Percentiles rank a stretch among this genome's conserved stretches.
Conservation (phyloP, 2,113 vertebrate genomes). For the Datnioides undecimradiatus region DNA sequence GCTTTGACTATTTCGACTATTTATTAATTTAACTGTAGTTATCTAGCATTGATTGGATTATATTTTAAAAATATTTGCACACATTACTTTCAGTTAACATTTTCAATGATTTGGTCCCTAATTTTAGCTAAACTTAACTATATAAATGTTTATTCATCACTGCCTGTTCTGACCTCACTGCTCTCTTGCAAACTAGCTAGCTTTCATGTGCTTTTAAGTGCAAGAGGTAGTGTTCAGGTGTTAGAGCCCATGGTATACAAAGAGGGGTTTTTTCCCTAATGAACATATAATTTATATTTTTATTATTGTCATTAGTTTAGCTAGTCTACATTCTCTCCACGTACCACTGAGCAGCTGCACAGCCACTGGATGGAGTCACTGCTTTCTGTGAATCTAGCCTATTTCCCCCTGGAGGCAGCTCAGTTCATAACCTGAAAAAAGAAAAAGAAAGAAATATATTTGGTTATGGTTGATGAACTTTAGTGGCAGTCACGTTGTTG, state of each 20-base stretch:
- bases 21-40: too few species aligned
- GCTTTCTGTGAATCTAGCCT: not conserved
- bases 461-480: slow-evolving; percentile 9
- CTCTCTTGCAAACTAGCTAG: not conserved
- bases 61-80: too few species aligned
- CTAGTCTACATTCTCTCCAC: not conserved
- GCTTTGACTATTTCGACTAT: not conserved
- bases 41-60: too few species aligned
- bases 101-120: too few species aligned
- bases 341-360: not conserved
- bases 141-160: too few species aligned
- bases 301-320: not conserved
- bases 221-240: not conserved
- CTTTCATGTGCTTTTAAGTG: not conserved
- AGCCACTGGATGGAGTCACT: not conserved
- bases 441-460: not conserved
- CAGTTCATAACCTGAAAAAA: not conserved
- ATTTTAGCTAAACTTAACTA: too few species aligned
- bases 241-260: not conserved
- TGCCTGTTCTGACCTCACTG: not conserved
- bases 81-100: not conserved
- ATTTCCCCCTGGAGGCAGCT: not conserved
- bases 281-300: not conserved
- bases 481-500: slow-evolving; percentile 4
- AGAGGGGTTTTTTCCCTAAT: not conserved